Evolutionary conservation across 2,888 invertebrate genomes (phyloP).

Genomic region (Lysandra coridon): DNA sequence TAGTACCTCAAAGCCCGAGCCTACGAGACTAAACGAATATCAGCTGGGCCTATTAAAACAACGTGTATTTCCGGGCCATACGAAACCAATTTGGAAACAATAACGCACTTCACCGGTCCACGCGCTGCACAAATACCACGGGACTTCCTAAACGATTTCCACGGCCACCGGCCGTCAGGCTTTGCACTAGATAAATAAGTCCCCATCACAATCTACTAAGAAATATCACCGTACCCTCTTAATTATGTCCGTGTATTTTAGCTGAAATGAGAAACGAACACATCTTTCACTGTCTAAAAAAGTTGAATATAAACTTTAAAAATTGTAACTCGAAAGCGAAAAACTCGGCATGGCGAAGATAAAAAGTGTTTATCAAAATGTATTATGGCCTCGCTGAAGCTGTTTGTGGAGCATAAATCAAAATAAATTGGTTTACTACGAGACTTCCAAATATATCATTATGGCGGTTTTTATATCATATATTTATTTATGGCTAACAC

Average conservation of each 20-base stretch:
- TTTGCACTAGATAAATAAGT: slow-evolving; percentile 28
- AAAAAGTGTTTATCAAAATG: slow-evolving; percentile 22
- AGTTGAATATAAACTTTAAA: not conserved
- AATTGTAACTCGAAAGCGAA: slow-evolving; percentile 11
- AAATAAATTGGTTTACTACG: slow-evolving; percentile 23
- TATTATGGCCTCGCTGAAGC: slow-evolving; percentile 14
- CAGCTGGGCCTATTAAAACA: slow-evolving; percentile 27
- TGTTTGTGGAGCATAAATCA: slow-evolving; percentile 9
- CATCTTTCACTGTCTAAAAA: slow-evolving; percentile 21
- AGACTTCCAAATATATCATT: slow-evolving; percentile 20
- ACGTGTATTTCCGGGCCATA: slow-evolving; percentile 31
- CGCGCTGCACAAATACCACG: slow-evolving; percentile 36
- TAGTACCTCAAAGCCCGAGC: not conserved
- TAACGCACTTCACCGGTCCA: slow-evolving; percentile 36
- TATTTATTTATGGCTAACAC: slow-evolving; percentile 7
- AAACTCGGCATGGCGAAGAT: slow-evolving; percentile 2
- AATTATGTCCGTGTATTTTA: not conserved
- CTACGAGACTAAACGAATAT: slow-evolving; percentile 2
- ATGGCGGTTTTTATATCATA: slow-evolving; percentile 7
- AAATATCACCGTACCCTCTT: not conserved
- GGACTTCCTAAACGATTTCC: slow-evolving; percentile 37
- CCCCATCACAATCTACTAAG: not conserved
- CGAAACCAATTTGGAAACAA: slow-evolving; percentile 38
- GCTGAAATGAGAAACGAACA: not conserved
- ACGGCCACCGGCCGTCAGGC: slow-evolving; percentile 33